Evolutionary conservation across 37 sponge, comb jelly and placozoan species (phyloP), one percentile per base, ranked within the genome.

Genomic region (Ianthella basta): DNA sequence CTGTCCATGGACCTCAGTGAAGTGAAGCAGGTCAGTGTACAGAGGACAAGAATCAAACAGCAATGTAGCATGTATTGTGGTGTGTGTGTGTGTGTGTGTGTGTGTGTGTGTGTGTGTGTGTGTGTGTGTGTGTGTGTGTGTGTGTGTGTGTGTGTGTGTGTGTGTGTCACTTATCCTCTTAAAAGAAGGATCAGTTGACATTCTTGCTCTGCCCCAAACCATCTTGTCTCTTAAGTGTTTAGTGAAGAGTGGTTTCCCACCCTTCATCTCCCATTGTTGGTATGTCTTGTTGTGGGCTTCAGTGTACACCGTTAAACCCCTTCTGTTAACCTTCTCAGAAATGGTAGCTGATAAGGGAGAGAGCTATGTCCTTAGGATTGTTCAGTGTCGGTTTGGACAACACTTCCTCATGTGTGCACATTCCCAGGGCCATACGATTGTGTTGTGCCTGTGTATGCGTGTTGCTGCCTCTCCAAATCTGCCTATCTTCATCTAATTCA

Each of bases 91-190:
- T 79, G 80, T 79, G 80, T 79, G 56, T 44, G 53, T 79, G 80
- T 79, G 53, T 79, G 55, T 41, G 53, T 79, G 80, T 79, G 80
- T 44, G 55, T 44, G 53, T 79, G 55, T 79, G 23, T 44, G 80
- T 79, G 80, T 79, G 80, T 79, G 80, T 79, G 12, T 44, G 80
- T 79, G 55, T 44, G 53, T 38, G 53, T 38, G 80, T 79, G 80
- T 79, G 80, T 79, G 55, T 79, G 80, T 79, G 44, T 40, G 12
- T 79, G 80, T 73, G 19, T 50, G 50, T 6, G 8, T 44, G 50
- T 44, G 65, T 3, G 4, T 3, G 27, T 27, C 12, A 3, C 27
- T 10, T 29, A 10, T 5, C 65, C 8, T 63, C 65, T n/a, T n/a
- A n/a, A n/a, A n/a, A 63, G 65, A 29, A 5, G 27, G 2, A 8